Evolutionary conservation across 2,113 vertebrate genomes (phyloP), one percentile per base, ranked within the genome.

Genomic region (Gasterosteus aculeatus): DNA sequence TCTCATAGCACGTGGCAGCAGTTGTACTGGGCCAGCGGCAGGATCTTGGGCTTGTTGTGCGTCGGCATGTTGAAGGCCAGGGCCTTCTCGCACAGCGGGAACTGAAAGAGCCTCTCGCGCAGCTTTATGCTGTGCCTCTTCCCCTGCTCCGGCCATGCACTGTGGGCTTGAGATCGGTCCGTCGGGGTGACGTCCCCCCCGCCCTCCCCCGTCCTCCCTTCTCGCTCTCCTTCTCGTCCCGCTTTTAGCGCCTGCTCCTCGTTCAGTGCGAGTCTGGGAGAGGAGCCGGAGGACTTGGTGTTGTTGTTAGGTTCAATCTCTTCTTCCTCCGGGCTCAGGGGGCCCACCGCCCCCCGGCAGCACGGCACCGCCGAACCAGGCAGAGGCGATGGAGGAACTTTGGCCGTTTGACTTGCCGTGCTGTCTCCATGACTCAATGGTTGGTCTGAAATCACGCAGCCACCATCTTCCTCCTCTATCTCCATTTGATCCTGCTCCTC

Each of bases 1-100:
- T 3, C 33, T 86, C 89, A 97, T 15, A 97, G 94, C 78, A 97
- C 96, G 0, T 95, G 95, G 90, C 96, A 97, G 86, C 96, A 97
- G 94, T 96, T 97, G 89, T 96, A 96, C 92, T 97, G 96, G 14
- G 95, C 94, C 80, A 97, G 88, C 0, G 96, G 95, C 19, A 96
- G 91, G 42, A 96, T 94, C 79, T 94, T 95, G 81, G 95, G 94
- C 85, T 96, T 96, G 85, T 95, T 93, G 81, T 93, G 88, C 18
- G 94, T 82, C 5, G 94, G 93, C 10, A 94, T 90, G 90, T 95
- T 95, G 72, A 95, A 92, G 71, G 94, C 91, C 75, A 95, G 89
- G 7, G 94, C 94, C 80, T 95, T 95, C 88, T 95, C 94, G 3
- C 94, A 95, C 72, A 95, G 89, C 0, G 94, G 94, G 70, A 95